These are phyloP conservation scores for Tinea trinotella DNA, from an alignment of 2,888 invertebrate species.

Conservation along the genomic window DNA sequence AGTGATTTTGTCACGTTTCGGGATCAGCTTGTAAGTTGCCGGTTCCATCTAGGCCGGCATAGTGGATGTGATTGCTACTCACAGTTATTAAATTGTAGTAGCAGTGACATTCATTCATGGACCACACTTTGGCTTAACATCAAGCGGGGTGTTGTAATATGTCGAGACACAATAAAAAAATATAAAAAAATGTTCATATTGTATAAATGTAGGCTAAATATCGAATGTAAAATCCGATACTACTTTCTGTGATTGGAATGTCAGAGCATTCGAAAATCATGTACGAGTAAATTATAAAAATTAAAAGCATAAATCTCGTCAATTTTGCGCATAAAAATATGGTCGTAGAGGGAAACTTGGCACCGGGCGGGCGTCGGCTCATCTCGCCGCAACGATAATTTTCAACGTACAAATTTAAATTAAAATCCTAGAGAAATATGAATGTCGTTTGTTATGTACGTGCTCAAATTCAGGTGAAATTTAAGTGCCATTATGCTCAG, in stretches of 20 bases:
- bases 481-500: conserved; percentile 34
- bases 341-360: conserved; percentile 10
- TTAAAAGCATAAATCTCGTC: conserved; percentile 1
- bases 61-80: no score
- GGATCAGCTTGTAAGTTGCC: no score
- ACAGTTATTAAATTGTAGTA: no score
- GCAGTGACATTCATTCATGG: no score
- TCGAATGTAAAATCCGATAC: background rate
- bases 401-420: conserved; percentile 32
- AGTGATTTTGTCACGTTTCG: no score
- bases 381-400: conserved; percentile 17
- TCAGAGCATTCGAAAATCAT: background rate
- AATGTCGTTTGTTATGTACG: conserved; percentile 45
- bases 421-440: conserved; percentile 47
- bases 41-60: no score
- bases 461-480: conserved; percentile 47
- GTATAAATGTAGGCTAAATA: no score
- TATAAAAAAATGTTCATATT: no score
- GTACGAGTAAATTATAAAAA: background rate
- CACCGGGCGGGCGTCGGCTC: background rate
- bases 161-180: no score
- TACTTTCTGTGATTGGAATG: background rate
- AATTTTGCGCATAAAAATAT: conserved; percentile 12
- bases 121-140: no score
- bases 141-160: no score